A percentile compares a stretch with the other conserved stretches of the same genome.
Conservation (phyloP, 2,888 invertebrate species). For the Sesia apiformis region DNA sequence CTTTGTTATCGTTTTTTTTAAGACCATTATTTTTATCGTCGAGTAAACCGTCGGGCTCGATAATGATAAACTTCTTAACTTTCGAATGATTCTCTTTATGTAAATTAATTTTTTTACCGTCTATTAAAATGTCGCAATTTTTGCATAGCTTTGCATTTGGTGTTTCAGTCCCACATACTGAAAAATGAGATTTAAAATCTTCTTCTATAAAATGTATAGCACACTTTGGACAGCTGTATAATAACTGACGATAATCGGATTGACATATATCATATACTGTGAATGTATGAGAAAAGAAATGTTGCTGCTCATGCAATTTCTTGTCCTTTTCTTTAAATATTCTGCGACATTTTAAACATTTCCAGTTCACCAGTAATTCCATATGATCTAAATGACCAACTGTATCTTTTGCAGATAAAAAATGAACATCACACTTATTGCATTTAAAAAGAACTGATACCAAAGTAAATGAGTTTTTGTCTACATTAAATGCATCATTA, state of each 20-base stretch:
- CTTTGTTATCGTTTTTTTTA: neutral
- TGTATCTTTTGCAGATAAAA: constrained; percentile 33
- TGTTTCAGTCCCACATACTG: constrained; percentile 23
- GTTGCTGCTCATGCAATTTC: constrained; percentile 37
- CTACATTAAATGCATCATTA: neutral
- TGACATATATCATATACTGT: constrained; percentile 25
- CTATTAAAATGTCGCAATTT: constrained; percentile 40
- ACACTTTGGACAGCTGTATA: constrained; percentile 45
- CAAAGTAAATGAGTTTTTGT: constrained; percentile 8
- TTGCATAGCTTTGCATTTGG: constrained; percentile 32
- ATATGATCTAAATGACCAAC: constrained; percentile 34
- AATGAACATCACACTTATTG: constrained; percentile 39
- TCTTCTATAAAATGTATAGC: constrained; percentile 37
- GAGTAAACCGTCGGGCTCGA: constrained; percentile 14
- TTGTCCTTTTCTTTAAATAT: constrained; percentile 39
- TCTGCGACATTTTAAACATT: constrained; percentile 34
- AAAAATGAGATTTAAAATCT: constrained; percentile 28
- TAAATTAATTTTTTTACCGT: constrained; percentile 15
- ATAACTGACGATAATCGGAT: constrained; percentile 17
- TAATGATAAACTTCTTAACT: constrained; percentile 20
- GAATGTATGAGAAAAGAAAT: constrained; percentile 25
- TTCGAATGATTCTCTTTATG: constrained; percentile 3
- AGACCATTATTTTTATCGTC: neutral
- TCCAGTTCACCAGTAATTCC: constrained; percentile 35
- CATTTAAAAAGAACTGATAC: constrained; percentile 43